Percentiles rank a stretch among this genome's conserved stretches.
Evolutionary conservation across 2,113 vertebrate genomes (phyloP).

Genomic region (Eulacestoma nigropectus): DNA sequence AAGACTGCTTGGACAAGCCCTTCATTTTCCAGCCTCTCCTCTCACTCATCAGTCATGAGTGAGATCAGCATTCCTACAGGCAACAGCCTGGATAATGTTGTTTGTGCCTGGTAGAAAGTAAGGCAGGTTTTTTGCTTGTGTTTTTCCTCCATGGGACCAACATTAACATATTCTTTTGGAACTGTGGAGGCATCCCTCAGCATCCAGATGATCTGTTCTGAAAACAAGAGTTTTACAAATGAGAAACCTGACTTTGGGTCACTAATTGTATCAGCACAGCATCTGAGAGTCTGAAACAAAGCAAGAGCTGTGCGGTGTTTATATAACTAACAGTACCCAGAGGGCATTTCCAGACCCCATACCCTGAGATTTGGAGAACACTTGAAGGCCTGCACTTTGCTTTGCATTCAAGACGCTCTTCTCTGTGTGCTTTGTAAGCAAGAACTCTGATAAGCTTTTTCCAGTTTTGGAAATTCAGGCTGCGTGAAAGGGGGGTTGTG

Average conservation of each 20-base stretch:
- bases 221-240: not conserved
- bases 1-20: not conserved
- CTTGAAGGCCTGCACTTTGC: constrained; percentile 7
- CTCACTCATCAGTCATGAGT: not conserved
- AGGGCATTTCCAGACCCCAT: constrained; percentile 11
- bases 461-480: constrained; percentile 51
- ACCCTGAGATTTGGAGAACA: not conserved
- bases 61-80: constrained; percentile 16
- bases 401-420: constrained; percentile 37
- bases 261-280: not conserved
- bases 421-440: constrained; percentile 50
- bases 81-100: not conserved
- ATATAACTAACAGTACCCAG: not conserved
- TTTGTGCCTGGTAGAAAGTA: not conserved
- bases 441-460: constrained; percentile 49
- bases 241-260: not conserved
- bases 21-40: not conserved
- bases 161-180: not conserved
- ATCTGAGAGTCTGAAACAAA: constrained; percentile 15
- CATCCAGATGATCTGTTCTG: constrained; percentile 3
- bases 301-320: not conserved
- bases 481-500: constrained; percentile 11
- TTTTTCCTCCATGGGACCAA: not conserved
- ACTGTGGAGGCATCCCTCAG: not conserved
- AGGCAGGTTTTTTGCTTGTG: not conserved